Conservation (phyloP, 2,113 vertebrate species). For the Notarius lentiginosus region DNA sequence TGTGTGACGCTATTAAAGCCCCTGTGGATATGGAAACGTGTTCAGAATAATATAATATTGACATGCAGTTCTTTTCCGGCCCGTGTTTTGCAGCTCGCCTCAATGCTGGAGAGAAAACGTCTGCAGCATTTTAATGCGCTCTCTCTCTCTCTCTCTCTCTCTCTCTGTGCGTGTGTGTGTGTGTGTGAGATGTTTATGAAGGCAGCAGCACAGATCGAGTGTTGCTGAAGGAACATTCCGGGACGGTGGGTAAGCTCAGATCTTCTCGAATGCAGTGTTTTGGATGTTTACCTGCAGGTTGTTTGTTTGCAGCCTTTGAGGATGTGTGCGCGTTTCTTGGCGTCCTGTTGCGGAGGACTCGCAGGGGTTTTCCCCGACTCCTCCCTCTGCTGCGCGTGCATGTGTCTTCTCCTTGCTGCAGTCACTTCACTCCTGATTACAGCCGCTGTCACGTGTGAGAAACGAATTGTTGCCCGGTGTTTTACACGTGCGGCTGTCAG, state of each 20-base stretch:
- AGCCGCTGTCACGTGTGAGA: neutral
- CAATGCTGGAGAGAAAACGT: conserved; percentile 51
- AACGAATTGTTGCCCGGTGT: neutral
- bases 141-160: conserved; percentile 19
- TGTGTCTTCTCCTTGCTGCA: conserved; percentile 66
- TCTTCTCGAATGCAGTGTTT: neutral
- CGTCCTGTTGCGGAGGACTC: conserved; percentile 74
- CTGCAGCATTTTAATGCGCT: conserved; percentile 56
- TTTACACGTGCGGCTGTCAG: conserved; percentile 36
- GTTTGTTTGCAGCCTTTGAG: conserved; percentile 48
- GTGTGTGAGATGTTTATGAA: conserved; percentile 52
- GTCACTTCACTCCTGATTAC: conserved; percentile 44
- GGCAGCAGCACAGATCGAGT: conserved; percentile 46
- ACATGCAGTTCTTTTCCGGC: conserved; percentile 20
- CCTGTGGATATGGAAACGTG: conserved; percentile 1
- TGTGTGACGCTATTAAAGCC: neutral
- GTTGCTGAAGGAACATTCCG: conserved; percentile 23
- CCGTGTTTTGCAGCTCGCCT: conserved; percentile 52
- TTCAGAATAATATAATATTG: neutral
- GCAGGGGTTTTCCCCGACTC: conserved; percentile 97
- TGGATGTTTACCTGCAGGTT: conserved; percentile 35
- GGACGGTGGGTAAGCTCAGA: conserved; percentile 45
- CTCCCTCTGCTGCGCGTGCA: conserved; percentile 76
- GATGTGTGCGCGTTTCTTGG: conserved; percentile 56
- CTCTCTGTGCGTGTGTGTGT: conserved; percentile 5